Percentiles rank a stretch among this genome's conserved stretches.
phyloP scores from a whole-genome alignment of 1,140 invertebrate species.

The Tenebrio molitor region DNA sequence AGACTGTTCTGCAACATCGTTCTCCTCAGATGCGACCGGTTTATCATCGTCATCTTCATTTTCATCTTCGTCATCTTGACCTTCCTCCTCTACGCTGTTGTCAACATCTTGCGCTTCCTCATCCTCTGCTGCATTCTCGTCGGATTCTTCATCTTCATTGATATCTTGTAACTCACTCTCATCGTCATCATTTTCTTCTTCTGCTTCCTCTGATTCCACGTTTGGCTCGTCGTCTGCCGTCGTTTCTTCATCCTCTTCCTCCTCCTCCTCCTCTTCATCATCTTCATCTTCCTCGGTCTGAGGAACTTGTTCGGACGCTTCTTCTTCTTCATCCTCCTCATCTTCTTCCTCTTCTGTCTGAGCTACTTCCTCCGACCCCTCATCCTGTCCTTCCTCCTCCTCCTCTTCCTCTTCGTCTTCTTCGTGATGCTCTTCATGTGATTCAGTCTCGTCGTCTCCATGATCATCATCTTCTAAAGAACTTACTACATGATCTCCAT shows the following conservation, averaged over 20 bases:
- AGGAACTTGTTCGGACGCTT: slow-evolving; percentile 58
- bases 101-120: slow-evolving; percentile 62
- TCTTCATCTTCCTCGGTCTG: slow-evolving; percentile 60
- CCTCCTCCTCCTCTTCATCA: slow-evolving; percentile 58
- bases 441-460: slow-evolving; percentile 66
- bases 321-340: slow-evolving; percentile 63
- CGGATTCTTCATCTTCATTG: slow-evolving; percentile 60
- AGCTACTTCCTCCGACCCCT: slow-evolving; percentile 63
- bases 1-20: slow-evolving; percentile 41
- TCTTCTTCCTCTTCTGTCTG: slow-evolving; percentile 62
- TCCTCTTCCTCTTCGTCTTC: slow-evolving; percentile 58
- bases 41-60: slow-evolving; percentile 62
- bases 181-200: slow-evolving; percentile 60
- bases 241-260: slow-evolving; percentile 57
- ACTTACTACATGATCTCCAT: slow-evolving; percentile 69
- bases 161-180: slow-evolving; percentile 66
- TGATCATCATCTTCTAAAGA: slow-evolving; percentile 59
- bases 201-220: slow-evolving; percentile 63
- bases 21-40: slow-evolving; percentile 58
- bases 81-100: slow-evolving; percentile 58
- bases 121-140: slow-evolving; percentile 66
- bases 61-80: slow-evolving; percentile 53
- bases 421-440: slow-evolving; percentile 62
- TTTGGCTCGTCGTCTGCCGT: no score
- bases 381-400: slow-evolving; percentile 62